Conservation (phyloP, 2,797 vertebrate genomes). For the Leptoclinus maculatus region DNA sequence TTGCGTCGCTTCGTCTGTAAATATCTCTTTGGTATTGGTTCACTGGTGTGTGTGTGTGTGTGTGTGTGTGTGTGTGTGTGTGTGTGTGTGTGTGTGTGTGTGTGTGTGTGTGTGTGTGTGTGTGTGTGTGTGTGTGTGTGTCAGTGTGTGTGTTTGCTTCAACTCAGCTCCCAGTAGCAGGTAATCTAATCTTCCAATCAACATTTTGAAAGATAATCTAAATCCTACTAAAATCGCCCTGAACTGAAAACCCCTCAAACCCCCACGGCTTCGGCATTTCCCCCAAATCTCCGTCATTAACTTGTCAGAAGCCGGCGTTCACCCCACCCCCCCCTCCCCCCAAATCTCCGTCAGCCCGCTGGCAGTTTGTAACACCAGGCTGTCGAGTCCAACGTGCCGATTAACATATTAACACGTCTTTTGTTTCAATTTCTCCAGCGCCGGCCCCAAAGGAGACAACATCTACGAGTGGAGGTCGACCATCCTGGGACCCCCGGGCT, state of each 20-base stretch:
- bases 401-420: constrained; percentile 64
- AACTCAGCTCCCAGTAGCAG: constrained; percentile 16
- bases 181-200: constrained; percentile 40
- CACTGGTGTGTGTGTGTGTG: constrained; percentile 7
- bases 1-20: constrained; percentile 2
- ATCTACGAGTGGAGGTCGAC: constrained; percentile 97
- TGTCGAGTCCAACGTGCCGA: constrained; percentile 32
- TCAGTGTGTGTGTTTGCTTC: constrained; percentile 9
- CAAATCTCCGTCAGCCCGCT: constrained; percentile 36
- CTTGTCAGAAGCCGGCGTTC: constrained; percentile 59
- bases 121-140: neutral
- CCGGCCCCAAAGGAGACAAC: constrained; percentile 96
- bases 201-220: constrained; percentile 37
- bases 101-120: neutral
- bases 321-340: neutral
- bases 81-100: constrained; percentile 5
- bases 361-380: constrained; percentile 43
- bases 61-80: neutral
- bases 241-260: constrained; percentile 41
- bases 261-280: constrained; percentile 28
- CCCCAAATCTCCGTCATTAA: constrained; percentile 61
- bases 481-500: constrained; percentile 94
- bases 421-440: constrained; percentile 78
- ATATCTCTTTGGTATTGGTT: constrained; percentile 9
- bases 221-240: constrained; percentile 44